A percentile compares a stretch with the other conserved stretches of the same genome.
These are phyloP conservation scores for Eupeodes latifasciatus DNA, from an alignment of 2,888 invertebrate genomes.

Conservation along the genomic window DNA sequence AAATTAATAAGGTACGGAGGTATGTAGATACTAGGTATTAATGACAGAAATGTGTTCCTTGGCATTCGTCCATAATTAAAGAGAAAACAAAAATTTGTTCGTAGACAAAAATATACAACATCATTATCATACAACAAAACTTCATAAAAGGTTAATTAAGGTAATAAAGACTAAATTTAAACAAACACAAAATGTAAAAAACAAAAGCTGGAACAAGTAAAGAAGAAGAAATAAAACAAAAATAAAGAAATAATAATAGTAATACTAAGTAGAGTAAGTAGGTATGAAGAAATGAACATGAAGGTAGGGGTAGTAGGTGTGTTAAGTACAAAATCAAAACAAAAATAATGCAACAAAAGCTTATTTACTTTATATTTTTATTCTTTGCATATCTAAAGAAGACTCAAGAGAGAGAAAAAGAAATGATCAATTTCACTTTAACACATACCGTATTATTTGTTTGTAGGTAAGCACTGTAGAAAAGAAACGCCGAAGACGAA, in stretches of 20 bases:
- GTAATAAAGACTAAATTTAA: slow-evolving; percentile 36
- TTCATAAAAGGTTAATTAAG: slow-evolving; percentile 48
- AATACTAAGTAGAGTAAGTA: background rate
- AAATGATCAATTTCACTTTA: slow-evolving; percentile 67
- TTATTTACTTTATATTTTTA: slow-evolving; percentile 40
- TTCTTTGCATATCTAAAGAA: slow-evolving; percentile 34
- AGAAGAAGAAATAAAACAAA: slow-evolving; percentile 3
- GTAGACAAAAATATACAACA: background rate
- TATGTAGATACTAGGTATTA: background rate
- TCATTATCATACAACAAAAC: slow-evolving; percentile 3
- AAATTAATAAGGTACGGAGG: background rate
- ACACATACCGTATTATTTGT: slow-evolving; percentile 61
- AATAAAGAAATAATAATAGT: background rate
- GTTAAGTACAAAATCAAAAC: slow-evolving; percentile 57
- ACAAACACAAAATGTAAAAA: slow-evolving; percentile 28
- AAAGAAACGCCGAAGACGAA: slow-evolving; percentile 18
- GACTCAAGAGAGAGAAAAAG: background rate
- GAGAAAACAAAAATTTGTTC: background rate
- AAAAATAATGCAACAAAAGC: slow-evolving; percentile 71
- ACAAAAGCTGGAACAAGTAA: background rate
- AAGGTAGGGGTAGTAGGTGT: slow-evolving; percentile 2
- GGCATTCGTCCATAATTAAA: slow-evolving; percentile 2
- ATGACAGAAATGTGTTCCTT: background rate
- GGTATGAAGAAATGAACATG: background rate
- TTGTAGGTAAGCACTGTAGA: slow-evolving; percentile 18